Percentiles rank a stretch among this genome's conserved stretches.
Evolutionary conservation across 2,113 vertebrate species (phyloP).

Genomic region (Junco hyemalis): DNA sequence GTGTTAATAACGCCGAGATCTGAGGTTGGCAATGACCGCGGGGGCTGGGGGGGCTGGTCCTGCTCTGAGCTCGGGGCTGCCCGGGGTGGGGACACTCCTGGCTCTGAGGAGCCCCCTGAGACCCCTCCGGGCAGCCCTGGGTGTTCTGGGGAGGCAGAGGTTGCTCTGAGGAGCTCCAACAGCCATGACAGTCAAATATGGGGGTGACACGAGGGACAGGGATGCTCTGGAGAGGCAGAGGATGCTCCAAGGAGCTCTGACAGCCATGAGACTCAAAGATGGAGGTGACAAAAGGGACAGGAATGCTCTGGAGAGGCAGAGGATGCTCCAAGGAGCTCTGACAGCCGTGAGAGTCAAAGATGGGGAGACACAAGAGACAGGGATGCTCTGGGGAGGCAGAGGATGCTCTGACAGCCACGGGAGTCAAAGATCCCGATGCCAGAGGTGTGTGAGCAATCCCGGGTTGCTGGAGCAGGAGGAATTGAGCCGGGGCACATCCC

Average conservation of each 20-base stretch:
- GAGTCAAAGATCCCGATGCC: not conserved
- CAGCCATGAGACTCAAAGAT: too few species aligned
- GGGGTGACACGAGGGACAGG: too few species aligned
- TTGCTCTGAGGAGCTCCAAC: not conserved
- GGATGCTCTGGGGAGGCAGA: too few species aligned
- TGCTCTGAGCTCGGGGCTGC: not conserved
- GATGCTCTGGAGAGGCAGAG: too few species aligned
- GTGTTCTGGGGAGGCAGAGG: not conserved
- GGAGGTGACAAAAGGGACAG: too few species aligned
- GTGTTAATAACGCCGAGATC: slow-evolving; percentile 26
- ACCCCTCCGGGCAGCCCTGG: rapidly evolving
- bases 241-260: too few species aligned
- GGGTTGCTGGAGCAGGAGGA: rapidly evolving
- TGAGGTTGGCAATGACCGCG: slow-evolving; percentile 16
- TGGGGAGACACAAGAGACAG: too few species aligned
- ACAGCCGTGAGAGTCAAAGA: too few species aligned
- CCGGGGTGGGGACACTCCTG: not conserved
- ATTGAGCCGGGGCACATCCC: too few species aligned
- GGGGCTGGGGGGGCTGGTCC: not conserved
- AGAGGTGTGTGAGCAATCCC: not conserved
- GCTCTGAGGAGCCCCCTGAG: not conserved
- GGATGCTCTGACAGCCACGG: too few species aligned
- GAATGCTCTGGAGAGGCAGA: too few species aligned
- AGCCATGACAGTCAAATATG: rapidly evolving
- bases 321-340: not conserved